phyloP scores from a whole-genome alignment of 1,140 invertebrate species.

The Caenorhabditis brenneri region DNA sequence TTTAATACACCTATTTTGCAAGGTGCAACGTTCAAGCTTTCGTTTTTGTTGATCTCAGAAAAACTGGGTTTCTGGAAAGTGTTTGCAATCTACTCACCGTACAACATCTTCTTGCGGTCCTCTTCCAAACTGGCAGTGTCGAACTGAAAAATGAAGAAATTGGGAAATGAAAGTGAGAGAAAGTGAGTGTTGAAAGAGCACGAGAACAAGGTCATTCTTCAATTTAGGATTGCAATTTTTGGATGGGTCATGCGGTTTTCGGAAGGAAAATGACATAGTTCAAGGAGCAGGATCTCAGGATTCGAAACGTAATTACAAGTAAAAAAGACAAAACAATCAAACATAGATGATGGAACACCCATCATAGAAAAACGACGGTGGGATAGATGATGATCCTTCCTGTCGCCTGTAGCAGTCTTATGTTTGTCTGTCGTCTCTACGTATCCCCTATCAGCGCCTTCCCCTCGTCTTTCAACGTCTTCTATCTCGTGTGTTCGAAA shows the following conservation, averaged over 20 bases:
- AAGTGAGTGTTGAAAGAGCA: neutral
- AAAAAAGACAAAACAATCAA: neutral
- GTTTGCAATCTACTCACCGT: neutral
- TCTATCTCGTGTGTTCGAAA: conserved; percentile 36
- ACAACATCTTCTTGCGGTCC: conserved; percentile 32
- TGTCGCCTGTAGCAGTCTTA: conserved; percentile 31
- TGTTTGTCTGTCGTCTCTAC: conserved; percentile 20
- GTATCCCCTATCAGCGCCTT: conserved; percentile 23
- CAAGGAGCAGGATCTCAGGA: neutral
- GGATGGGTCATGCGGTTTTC: neutral
- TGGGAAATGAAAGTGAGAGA: neutral
- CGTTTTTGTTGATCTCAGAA: neutral
- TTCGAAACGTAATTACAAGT: neutral
- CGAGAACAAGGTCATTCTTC: neutral
- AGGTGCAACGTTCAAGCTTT: neutral
- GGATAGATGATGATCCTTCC: conserved; percentile 33
- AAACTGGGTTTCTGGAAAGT: neutral
- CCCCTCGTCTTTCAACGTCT: conserved; percentile 8
- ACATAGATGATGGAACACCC: conserved; percentile 20
- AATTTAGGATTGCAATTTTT: neutral
- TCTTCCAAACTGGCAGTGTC: conserved; percentile 36
- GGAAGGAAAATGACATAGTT: neutral
- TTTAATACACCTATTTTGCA: neutral
- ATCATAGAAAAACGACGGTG: conserved; percentile 24
- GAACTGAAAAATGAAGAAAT: conserved; percentile 10